A percentile compares a stretch with the other conserved stretches of the same genome.
Evolutionary conservation across 2,797 vertebrate species (phyloP).

Genomic region (Clarias platycephalus): DNA sequence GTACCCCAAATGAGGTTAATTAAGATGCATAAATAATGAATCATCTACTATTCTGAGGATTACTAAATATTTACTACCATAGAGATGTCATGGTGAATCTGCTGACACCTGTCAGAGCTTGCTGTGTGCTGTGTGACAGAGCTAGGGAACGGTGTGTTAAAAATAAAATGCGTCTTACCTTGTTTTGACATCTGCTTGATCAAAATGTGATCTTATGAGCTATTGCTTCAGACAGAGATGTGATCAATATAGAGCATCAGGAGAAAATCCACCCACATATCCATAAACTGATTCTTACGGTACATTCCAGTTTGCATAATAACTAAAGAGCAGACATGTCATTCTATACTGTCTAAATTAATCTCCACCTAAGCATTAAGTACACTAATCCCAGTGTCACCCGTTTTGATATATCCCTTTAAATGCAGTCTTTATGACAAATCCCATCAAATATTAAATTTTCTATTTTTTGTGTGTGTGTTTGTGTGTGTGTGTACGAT

Average conservation of each 20-base stretch:
- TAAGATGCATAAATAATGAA: not conserved
- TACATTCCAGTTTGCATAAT: not conserved
- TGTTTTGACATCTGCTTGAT: not conserved
- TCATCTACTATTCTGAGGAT: not conserved
- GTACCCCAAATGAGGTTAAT: not conserved
- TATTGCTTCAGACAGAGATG: not conserved
- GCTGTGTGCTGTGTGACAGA: constrained; percentile 24
- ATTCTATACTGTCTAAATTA: not conserved
- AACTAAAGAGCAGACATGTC: not conserved
- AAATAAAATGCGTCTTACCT: not conserved
- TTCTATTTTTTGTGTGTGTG: too few species aligned
- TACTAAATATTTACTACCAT: not conserved
- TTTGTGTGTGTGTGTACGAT: not conserved
- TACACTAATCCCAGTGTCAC: not conserved
- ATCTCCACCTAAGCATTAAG: not conserved
- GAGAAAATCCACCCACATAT: not conserved
- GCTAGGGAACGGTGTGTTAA: constrained; percentile 21
- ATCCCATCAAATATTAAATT: too few species aligned
- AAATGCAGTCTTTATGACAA: not conserved
- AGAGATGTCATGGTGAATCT: not conserved
- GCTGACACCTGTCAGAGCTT: constrained; percentile 3
- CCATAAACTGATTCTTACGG: not conserved
- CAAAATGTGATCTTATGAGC: not conserved
- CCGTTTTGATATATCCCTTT: not conserved
- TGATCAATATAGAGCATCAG: not conserved